Percentiles rank a stretch among this genome's conserved stretches.
These are phyloP conservation scores for Plusia festucae DNA, from an alignment of 2,888 invertebrate genomes.

Conservation along the genomic window DNA sequence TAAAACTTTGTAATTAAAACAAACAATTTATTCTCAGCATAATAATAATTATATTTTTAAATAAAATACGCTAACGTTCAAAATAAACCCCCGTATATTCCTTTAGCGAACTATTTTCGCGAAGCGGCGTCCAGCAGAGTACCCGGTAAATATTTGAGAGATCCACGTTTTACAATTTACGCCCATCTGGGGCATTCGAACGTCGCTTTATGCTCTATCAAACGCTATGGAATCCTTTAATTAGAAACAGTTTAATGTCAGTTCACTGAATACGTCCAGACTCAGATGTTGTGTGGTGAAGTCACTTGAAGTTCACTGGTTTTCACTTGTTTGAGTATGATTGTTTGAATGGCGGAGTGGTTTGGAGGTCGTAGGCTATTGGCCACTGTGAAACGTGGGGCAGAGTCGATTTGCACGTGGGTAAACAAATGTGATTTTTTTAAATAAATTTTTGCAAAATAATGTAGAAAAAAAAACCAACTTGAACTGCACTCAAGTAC, in stretches of 20 bases:
- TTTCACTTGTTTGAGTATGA: not conserved
- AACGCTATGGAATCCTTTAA: conserved; percentile 72
- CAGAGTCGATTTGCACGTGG: not conserved
- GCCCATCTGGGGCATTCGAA: conserved; percentile 68
- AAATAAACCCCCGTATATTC: conserved; percentile 55
- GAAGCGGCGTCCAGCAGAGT: conserved; percentile 69
- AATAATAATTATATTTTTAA: conserved; percentile 18
- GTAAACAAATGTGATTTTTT: too few species aligned
- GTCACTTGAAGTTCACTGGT: not conserved
- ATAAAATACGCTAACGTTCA: conserved; percentile 13
- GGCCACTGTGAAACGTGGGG: too few species aligned
- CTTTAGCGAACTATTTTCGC: conserved; percentile 53
- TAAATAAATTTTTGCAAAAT: too few species aligned
- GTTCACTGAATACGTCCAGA: conserved; percentile 27
- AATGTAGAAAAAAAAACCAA: too few species aligned
- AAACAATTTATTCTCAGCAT: too few species aligned
- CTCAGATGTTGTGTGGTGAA: not conserved
- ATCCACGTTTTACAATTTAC: conserved; percentile 82
- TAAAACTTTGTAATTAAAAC: too few species aligned
- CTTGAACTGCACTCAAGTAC: too few species aligned
- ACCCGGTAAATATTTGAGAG: conserved; percentile 81
- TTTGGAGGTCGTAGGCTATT: not conserved
- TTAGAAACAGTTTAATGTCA: conserved; percentile 59
- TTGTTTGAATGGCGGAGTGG: not conserved
- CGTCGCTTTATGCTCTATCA: conserved; percentile 71